phyloP scores from a whole-genome alignment of 1,140 invertebrate species.

The Bombus affinis region DNA sequence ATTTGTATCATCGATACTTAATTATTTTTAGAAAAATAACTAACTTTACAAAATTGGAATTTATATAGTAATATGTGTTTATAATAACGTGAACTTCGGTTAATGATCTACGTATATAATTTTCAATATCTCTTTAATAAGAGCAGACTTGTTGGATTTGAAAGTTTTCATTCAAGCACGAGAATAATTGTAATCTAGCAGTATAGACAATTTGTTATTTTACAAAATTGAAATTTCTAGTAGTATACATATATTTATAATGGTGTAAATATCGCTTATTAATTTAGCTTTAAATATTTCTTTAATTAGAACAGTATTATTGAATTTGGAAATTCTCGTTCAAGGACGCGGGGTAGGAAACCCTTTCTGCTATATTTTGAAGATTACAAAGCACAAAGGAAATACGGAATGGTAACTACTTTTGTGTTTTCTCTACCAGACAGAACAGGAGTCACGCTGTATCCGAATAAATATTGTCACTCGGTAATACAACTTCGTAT shows the following conservation, averaged over 20 bases:
- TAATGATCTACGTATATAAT: neutral
- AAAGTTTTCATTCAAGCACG: neutral
- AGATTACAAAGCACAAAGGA: slow-evolving; percentile 18
- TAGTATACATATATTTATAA: neutral
- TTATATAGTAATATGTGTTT: too few species aligned
- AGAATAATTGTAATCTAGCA: too few species aligned
- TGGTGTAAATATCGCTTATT: neutral
- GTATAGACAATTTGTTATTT: neutral
- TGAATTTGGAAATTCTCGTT: slow-evolving; percentile 11
- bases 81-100: too few species aligned
- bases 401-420: slow-evolving; percentile 41
- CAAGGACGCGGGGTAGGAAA: neutral
- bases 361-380: neutral
- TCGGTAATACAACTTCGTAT: neutral
- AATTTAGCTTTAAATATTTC: neutral
- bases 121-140: neutral
- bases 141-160: neutral
- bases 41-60: neutral
- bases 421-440: slow-evolving; percentile 2
- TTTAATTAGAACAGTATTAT: too few species aligned
- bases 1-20: neutral
- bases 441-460: neutral
- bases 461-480: slow-evolving; percentile 35
- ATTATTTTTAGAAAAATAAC: neutral
- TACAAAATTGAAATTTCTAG: neutral